Evolutionary conservation across 2,113 vertebrate species (phyloP), one percentile per base, ranked within the genome.

Genomic region (Cottus gobio): DNA sequence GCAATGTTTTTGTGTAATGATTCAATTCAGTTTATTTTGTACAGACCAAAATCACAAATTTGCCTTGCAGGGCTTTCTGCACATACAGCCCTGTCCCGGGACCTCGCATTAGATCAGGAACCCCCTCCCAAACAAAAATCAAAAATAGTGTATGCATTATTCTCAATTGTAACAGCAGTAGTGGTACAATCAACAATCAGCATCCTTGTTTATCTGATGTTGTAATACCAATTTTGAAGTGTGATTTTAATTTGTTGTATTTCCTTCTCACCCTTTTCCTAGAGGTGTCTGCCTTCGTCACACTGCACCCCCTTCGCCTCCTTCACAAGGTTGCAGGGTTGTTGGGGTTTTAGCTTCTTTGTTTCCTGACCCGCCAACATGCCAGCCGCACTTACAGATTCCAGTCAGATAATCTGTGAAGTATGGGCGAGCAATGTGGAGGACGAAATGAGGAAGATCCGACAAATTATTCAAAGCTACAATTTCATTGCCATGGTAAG

Each of bases 371-470:
- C 89, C 73, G 94, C 94, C 95, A 96, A 91, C 92, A 99, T 99
- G 98, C 98, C 98, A 77, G 98, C 98, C 37, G 98, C 98, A 72
- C 96, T 98, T 87, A 96, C 96, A 89, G 98, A 99, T 92, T 97
- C 97, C 82, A 98, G 96, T 91, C 98, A 99, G 94, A 97, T 99
- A 65, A 99, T 99, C 94, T 99, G 98, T 91, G 98, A 99, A 85
- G 98, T 99, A 70, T 99, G 98, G 98, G 98, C 98, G 52, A 97
- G 96, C 94, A 99, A 99, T 69, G 95, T 99, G 79, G 98, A 99
- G 83, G 97, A 99, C 34, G 98, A 99, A 89, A 99, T 99, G 98
- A 96, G 96, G 89, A 99, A 97, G 87, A 99, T 99, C 80, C 95
- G 98, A 36, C 97, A 98, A 89, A 96, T 99, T 12, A 97, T 99